Evolutionary conservation across 2,888 invertebrate species (phyloP).

Genomic region (Lithophane semibrunnea): DNA sequence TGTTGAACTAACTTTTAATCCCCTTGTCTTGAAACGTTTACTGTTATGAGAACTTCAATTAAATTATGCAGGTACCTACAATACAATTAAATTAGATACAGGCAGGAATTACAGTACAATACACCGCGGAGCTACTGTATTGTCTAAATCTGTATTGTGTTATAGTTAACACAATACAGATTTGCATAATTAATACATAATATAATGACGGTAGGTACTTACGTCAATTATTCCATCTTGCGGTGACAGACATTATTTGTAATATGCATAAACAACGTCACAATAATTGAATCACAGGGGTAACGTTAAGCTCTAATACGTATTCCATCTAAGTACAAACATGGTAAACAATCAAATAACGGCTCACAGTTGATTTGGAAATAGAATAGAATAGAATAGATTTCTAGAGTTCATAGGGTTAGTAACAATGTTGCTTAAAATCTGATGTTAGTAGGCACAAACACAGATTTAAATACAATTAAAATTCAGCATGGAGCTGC

Average conservation of each 20-base stretch:
- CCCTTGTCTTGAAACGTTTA: background rate
- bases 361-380: constrained; percentile 13
- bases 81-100: constrained; percentile 1
- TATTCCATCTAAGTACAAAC: constrained; percentile 41
- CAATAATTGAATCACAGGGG: constrained; percentile 46
- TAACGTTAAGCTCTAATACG: constrained; percentile 29
- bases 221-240: constrained; percentile 59
- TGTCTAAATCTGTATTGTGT: background rate
- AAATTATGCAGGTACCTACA: background rate
- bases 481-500: no score
- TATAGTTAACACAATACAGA: constrained; percentile 41
- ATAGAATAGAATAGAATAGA: no score
- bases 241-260: constrained; percentile 46
- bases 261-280: constrained; percentile 51
- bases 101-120: background rate
- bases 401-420: no score
- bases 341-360: constrained; percentile 34
- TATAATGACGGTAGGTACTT: constrained; percentile 53
- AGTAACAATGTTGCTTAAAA: no score
- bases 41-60: constrained; percentile 1
- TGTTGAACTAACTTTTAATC: background rate
- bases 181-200: constrained; percentile 58
- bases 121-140: background rate
- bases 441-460: no score
- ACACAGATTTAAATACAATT: no score